Conservation (phyloP, 2,797 vertebrate species). For the Forpus xanthops region DNA sequence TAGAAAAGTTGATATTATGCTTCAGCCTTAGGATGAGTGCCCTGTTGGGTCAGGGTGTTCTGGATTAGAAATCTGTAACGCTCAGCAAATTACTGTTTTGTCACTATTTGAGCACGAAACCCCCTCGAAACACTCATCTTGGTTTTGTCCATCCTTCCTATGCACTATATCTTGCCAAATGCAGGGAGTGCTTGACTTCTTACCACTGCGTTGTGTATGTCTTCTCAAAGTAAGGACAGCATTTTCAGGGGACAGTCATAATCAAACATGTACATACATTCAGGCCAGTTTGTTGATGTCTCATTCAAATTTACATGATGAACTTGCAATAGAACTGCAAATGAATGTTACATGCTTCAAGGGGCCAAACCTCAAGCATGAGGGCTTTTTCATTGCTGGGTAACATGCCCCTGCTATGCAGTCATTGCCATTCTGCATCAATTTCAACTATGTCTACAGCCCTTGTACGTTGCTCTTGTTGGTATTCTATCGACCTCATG, state of each 20-base stretch:
- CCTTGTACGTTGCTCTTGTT: not conserved
- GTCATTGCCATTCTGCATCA: not conserved
- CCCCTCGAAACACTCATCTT: not conserved
- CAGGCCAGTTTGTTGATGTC: not conserved
- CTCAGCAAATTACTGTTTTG: not conserved
- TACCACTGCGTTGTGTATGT: not conserved
- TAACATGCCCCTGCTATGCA: accelerated
- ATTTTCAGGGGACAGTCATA: not conserved
- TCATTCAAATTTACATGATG: not conserved
- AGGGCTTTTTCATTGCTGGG: not conserved
- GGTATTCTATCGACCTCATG: not conserved
- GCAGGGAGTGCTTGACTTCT: accelerated
- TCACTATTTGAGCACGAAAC: not conserved
- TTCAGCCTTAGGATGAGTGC: not conserved
- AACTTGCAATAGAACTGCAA: not conserved
- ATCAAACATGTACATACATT: not conserved
- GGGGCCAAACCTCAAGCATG: not conserved
- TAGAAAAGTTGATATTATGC: not conserved
- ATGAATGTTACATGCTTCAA: not conserved
- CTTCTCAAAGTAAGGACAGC: not conserved
- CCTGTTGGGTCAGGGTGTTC: not conserved
- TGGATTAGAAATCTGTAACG: not conserved
- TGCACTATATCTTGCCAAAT: not conserved
- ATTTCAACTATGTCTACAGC: not conserved
- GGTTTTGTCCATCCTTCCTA: not conserved